Base-by-base conservation (phyloP, 2,888 invertebrate genomes). In the Brenthis hecate region DNA sequence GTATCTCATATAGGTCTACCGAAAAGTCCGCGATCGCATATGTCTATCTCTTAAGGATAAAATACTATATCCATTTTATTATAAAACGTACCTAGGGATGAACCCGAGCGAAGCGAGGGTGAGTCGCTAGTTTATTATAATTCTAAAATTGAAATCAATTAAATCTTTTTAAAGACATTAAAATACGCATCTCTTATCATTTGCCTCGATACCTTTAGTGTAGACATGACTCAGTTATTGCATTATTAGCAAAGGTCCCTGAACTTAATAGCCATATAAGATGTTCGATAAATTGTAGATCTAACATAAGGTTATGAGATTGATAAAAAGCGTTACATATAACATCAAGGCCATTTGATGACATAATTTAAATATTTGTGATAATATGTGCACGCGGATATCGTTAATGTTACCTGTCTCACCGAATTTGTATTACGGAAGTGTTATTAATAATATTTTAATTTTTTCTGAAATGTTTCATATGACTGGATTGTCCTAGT, bases 351-450 rank as follows among this genome's bases (percentile, higher is more conserved):
- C 13, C 19, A 47, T 48, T 19, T 48, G 8, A 48, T 66, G 53
- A 60, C 53, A 53, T 66, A n/a, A 60, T 60, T 32, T 50, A 6
- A 6, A 13, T 16, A 14, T 50, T 60, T 16, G 58, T 48, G 13
- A 48, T 43, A 3, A 43, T 11, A 43, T 32, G 58, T 66, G 66
- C 60, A 60, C 19, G 54, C 58, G 66, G 66, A 66, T 60, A 48
- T 48, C 2, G 28, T 32, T n/a, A 19, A 60, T 28, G 60, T 48
- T 36, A 55, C 66, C 60, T n/a, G 66, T 47, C 60, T 66, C 48
- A 50, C 66, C 66, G 14, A 60, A 60, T 66, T 32, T 14, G 66
- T 55, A 28, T 54, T 19, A 28, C 57, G 66, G 66, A 66, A 60
- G 60, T 43, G 23, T 11, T 60, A 54, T 55, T 47, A 8, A 32